phyloP scores from a whole-genome alignment of 2,888 invertebrate species.

The Prosapia bicincta region DNA sequence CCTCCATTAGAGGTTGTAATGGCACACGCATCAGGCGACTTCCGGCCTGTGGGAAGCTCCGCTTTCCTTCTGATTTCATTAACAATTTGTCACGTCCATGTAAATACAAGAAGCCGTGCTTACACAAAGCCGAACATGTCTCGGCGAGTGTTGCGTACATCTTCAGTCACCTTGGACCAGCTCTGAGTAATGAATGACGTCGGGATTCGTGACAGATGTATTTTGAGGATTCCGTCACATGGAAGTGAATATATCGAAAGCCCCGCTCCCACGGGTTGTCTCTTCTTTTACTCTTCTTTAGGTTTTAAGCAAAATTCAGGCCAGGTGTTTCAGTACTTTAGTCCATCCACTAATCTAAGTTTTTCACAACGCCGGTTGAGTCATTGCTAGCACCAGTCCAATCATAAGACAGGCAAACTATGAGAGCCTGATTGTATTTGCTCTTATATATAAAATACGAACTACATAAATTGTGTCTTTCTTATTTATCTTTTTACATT shows the following conservation, averaged over 20 bases:
- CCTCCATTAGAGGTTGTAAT: neutral
- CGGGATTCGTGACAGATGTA: neutral
- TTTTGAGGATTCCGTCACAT: neutral
- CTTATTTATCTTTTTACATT: too few species aligned
- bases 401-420: too few species aligned
- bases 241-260: neutral
- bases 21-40: conserved; percentile 12
- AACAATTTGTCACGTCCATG: conserved; percentile 29
- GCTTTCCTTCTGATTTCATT: conserved; percentile 26
- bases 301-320: too few species aligned
- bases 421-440: too few species aligned
- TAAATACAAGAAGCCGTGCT: conserved; percentile 13
- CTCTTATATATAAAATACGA: too few species aligned
- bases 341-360: too few species aligned
- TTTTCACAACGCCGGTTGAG: too few species aligned
- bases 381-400: too few species aligned
- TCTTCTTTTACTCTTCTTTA: too few species aligned
- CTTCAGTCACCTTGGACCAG: neutral
- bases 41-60: conserved; percentile 26
- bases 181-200: neutral
- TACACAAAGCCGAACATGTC: neutral
- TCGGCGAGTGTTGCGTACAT: neutral
- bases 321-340: too few species aligned
- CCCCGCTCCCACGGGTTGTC: neutral
- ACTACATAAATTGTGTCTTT: too few species aligned